A percentile compares a stretch with the other conserved stretches of the same genome.
phyloP scores from a whole-genome alignment of 2,797 vertebrate genomes.

The Nannoperca australis region DNA sequence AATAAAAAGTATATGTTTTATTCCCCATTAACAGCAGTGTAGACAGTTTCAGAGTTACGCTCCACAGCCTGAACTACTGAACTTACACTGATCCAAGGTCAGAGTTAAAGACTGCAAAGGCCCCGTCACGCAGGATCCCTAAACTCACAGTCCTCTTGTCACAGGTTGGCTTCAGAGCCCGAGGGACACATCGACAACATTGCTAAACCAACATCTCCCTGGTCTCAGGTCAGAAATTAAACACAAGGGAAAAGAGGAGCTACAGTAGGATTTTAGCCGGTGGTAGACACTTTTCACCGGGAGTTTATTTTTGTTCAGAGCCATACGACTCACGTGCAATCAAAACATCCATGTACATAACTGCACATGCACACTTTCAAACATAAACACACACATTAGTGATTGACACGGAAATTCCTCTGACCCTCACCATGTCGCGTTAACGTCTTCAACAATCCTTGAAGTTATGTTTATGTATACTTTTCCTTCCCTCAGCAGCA shows the following conservation, averaged over 20 bases:
- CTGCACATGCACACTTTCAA: slow-evolving; percentile 50
- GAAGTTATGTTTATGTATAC: slow-evolving; percentile 31
- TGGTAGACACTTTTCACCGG: slow-evolving; percentile 43
- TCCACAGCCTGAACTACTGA: slow-evolving; percentile 61
- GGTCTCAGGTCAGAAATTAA: slow-evolving; percentile 71
- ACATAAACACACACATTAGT: slow-evolving; percentile 58
- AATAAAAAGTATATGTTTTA: not conserved
- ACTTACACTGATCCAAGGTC: slow-evolving; percentile 52
- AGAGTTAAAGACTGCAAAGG: slow-evolving; percentile 48
- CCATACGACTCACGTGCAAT: slow-evolving; percentile 53
- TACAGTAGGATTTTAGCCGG: slow-evolving; percentile 31
- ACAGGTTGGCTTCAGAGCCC: slow-evolving; percentile 55
- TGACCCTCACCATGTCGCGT: not conserved
- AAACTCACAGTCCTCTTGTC: slow-evolving; percentile 64
- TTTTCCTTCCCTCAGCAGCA: not conserved
- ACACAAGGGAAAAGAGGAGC: slow-evolving; percentile 60
- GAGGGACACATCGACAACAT: slow-evolving; percentile 57
- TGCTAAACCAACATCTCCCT: slow-evolving; percentile 69
- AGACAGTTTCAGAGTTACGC: slow-evolving; percentile 29
- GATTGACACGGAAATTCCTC: slow-evolving; percentile 54
- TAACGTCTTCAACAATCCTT: not conserved
- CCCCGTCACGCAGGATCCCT: slow-evolving; percentile 51
- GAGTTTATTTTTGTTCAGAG: slow-evolving; percentile 71
- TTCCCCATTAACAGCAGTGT: not conserved
- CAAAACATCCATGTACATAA: slow-evolving; percentile 60